Conservation (phyloP, 1,140 invertebrate genomes). For the Euura lappo region DNA sequence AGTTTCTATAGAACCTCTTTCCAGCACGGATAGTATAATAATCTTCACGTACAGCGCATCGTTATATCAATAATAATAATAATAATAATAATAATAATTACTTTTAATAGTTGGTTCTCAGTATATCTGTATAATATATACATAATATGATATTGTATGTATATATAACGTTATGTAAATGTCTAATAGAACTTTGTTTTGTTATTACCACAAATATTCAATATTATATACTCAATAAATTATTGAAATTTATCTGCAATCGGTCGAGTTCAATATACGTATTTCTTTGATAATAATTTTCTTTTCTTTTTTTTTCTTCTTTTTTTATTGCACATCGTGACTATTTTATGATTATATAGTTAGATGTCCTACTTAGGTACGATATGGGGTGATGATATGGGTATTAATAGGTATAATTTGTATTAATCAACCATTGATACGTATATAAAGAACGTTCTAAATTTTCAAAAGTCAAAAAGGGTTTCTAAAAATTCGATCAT, state of each 20-base stretch:
- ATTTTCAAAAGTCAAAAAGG: slow-evolving; percentile 1
- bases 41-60: too few relatives aligned
- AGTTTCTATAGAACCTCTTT: not conserved
- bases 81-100: slow-evolving; percentile 10
- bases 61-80: not conserved
- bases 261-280: too few relatives aligned
- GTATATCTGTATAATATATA: slow-evolving; percentile 12
- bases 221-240: too few relatives aligned
- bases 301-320: too few relatives aligned
- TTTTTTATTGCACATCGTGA: too few relatives aligned
- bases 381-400: not conserved
- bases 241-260: too few relatives aligned
- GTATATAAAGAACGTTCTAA: not conserved
- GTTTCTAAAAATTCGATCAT: slow-evolving; percentile 5
- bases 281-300: too few relatives aligned
- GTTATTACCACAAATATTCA: too few relatives aligned
- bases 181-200: too few relatives aligned
- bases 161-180: not conserved
- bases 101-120: slow-evolving; percentile 31
- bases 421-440: not conserved
- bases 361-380: not conserved
- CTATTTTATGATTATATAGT: too few relatives aligned
- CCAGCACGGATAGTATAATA: too few relatives aligned
- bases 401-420: not conserved
- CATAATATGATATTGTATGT: not conserved